Percentiles rank a stretch among this genome's conserved stretches.
Conservation (phyloP, 2,113 vertebrate genomes). For the Phyllopteryx taeniolatus region DNA sequence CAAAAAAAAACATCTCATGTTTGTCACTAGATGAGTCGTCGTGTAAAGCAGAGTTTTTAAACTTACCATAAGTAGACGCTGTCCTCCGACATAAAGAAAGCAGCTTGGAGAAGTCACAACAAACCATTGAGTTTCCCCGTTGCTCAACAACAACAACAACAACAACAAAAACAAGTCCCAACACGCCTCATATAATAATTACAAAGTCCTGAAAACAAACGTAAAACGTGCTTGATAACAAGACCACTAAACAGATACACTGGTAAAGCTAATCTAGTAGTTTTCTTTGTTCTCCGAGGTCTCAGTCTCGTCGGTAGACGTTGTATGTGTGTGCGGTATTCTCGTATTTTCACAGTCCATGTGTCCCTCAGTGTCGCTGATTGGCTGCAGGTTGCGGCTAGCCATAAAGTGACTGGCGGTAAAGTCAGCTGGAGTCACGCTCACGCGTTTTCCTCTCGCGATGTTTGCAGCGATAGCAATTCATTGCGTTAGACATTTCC, state of each 20-base stretch:
- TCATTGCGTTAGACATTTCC: too few species aligned
- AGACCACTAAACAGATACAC: neutral
- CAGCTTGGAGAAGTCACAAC: neutral
- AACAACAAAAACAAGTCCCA: constrained; percentile 11
- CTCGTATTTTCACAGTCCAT: constrained; percentile 29
- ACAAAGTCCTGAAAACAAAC: neutral
- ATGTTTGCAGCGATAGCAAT: neutral
- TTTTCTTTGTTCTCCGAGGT: constrained; percentile 63
- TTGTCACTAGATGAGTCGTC: neutral
- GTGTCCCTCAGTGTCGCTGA: constrained; percentile 59
- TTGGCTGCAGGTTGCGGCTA: constrained; percentile 64
- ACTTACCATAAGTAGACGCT: neutral
- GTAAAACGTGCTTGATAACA: neutral
- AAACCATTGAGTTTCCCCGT: neutral
- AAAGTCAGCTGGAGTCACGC: constrained; percentile 1
- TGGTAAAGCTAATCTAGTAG: neutral
- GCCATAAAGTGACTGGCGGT: constrained; percentile 56
- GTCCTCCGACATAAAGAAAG: neutral
- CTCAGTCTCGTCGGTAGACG: constrained; percentile 31
- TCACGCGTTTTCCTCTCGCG: neutral
- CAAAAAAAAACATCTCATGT: neutral
- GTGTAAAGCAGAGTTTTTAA: neutral
- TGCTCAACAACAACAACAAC: neutral
- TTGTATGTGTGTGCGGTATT: neutral
- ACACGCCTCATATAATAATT: neutral